Evolutionary conservation across 92 coral and sea anemone genomes (phyloP).

Genomic region (Desmophyllum pertusum): DNA sequence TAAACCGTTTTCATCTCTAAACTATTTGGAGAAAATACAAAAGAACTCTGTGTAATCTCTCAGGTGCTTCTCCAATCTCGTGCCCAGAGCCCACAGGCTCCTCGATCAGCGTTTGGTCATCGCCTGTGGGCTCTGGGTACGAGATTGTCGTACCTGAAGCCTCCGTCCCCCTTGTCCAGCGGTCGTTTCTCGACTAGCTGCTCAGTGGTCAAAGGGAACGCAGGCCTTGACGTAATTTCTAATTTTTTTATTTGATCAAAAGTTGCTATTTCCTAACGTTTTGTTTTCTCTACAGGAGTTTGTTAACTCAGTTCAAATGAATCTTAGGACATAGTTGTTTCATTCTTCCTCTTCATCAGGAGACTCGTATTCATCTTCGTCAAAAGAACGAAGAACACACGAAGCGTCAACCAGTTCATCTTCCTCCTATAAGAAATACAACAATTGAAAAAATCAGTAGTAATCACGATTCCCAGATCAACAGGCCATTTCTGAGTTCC

Average conservation of each 20-base stretch:
- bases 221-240: not conserved
- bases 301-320: not conserved
- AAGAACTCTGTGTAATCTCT: not conserved
- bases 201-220: not conserved
- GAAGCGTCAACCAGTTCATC: constrained; percentile 94
- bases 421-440: constrained; percentile 60
- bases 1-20: not conserved
- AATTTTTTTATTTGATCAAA: not conserved
- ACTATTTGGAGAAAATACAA: not conserved
- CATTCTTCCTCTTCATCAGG: constrained; percentile 85
- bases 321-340: not conserved
- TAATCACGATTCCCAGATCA: no score
- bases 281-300: not conserved
- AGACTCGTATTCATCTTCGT: constrained; percentile 88
- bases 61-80: not conserved
- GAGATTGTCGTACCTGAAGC: no score
- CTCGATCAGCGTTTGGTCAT: no score
- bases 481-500: no score
- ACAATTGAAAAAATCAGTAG: not conserved
- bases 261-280: not conserved
- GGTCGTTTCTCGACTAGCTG: not conserved
- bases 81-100: no score
- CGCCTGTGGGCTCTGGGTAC: no score
- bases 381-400: constrained; percentile 82
- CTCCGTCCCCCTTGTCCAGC: not conserved